Conservation (phyloP, 2,888 invertebrate species). For the Gymnosoma rotundatum region DNA sequence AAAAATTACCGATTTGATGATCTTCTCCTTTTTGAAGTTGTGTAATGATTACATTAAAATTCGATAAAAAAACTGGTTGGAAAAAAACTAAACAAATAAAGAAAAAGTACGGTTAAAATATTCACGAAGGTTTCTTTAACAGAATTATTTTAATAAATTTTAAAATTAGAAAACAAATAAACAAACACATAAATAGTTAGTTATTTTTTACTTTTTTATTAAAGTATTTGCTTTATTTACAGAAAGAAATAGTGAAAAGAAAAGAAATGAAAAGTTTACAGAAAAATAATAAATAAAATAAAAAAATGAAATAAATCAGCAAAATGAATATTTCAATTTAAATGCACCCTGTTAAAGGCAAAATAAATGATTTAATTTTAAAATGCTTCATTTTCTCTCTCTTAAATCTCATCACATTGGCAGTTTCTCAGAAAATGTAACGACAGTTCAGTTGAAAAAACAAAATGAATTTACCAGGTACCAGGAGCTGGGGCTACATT, state of each 20-base stretch:
- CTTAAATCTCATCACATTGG: constrained; percentile 21
- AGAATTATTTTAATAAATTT: no score
- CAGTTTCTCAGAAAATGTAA: background rate
- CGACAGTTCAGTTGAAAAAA: no score
- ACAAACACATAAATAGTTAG: no score
- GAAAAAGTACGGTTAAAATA: no score
- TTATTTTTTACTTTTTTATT: constrained; percentile 55
- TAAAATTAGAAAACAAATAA: no score
- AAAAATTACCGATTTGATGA: no score
- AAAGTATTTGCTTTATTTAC: constrained; percentile 59
- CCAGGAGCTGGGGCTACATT: constrained; percentile 71
- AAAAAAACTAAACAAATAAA: no score
- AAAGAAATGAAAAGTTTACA: background rate
- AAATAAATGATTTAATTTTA: constrained; percentile 9
- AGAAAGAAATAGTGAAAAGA: constrained; percentile 14
- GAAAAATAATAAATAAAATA: constrained; percentile 31
- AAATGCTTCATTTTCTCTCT: background rate
- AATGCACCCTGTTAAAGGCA: constrained; percentile 37
- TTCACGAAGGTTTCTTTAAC: no score
- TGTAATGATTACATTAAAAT: no score
- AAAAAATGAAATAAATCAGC: no score
- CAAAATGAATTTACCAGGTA: constrained; percentile 49
- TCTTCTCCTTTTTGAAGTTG: background rate
- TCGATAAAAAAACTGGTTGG: no score
- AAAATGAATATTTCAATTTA: background rate